Conservation (phyloP, 2,888 invertebrate species). For the Ariolimax columbianus region DNA sequence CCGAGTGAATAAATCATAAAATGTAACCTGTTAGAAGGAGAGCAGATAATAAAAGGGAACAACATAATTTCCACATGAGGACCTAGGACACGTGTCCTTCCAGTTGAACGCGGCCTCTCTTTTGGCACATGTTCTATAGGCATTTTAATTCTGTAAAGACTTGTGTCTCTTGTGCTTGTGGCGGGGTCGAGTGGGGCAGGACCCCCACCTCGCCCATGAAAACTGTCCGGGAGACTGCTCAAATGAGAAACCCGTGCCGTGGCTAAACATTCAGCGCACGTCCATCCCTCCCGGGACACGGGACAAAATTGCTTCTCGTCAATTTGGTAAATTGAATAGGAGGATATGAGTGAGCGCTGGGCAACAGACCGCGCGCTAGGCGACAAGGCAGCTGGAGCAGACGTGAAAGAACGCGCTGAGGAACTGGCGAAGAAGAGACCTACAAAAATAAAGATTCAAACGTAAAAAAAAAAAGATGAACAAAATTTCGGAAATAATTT, state of each 20-base stretch:
- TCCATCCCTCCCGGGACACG: slow-evolving; percentile 37
- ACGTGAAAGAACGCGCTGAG: slow-evolving; percentile 19
- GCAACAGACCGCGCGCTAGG: not conserved
- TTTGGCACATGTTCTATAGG: slow-evolving; percentile 4
- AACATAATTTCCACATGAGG: not conserved
- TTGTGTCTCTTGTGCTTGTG: slow-evolving; percentile 14
- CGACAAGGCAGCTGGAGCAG: slow-evolving; percentile 20
- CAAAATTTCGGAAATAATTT: too few relatives aligned
- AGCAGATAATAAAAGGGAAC: too few relatives aligned
- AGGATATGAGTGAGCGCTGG: slow-evolving; percentile 32
- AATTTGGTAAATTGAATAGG: slow-evolving; percentile 48
- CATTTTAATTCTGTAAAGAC: not conserved
- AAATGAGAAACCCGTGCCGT: slow-evolving; percentile 6
- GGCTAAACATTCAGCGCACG: slow-evolving; percentile 30
- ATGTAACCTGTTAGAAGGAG: too few relatives aligned
- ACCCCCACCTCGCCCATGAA: slow-evolving; percentile 13
- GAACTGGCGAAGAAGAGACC: slow-evolving; percentile 17
- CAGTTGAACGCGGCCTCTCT: not conserved
- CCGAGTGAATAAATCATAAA: too few relatives aligned
- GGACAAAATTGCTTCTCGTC: slow-evolving; percentile 46
- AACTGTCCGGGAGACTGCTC: not conserved
- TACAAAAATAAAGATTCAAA: not conserved
- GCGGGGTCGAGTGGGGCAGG: not conserved
- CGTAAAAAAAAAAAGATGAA: not conserved
- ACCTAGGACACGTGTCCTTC: not conserved